Conservation (phyloP, 1,140 invertebrate species). For the Pseudomyrmex gracilis region DNA sequence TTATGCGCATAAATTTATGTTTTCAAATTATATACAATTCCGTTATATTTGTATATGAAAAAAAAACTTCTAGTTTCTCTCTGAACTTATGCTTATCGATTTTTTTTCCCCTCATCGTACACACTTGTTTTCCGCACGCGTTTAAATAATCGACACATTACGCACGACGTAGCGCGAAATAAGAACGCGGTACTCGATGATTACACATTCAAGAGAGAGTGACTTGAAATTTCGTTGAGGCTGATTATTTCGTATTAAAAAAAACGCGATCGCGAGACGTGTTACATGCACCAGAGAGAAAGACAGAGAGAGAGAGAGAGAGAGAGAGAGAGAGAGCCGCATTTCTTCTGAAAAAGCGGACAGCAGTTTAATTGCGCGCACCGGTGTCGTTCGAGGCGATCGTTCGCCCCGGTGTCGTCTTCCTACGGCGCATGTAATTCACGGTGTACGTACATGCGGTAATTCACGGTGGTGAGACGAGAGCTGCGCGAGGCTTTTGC, state of each 20-base stretch:
- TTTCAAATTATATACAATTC: conserved; percentile 16
- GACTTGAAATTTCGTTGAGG: background rate
- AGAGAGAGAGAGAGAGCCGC: too few species aligned
- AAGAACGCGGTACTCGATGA: background rate
- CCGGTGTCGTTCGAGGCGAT: conserved; percentile 33
- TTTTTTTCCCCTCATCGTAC: background rate
- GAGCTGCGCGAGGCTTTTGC: conserved; percentile 32
- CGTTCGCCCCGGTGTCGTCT: background rate
- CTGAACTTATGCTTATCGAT: background rate
- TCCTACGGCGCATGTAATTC: background rate
- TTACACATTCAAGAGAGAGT: background rate
- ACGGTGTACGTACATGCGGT: background rate
- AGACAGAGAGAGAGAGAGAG: too few species aligned
- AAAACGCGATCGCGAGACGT: background rate
- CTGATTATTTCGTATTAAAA: background rate
- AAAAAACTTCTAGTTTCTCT: background rate
- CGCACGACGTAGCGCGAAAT: background rate
- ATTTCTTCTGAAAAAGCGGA: background rate
- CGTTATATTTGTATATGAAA: conserved; percentile 19
- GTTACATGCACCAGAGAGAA: too few species aligned
- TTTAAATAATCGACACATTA: background rate
- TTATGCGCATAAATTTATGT: conserved; percentile 37
- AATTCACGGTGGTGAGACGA: background rate
- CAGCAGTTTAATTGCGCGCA: conserved; percentile 32
- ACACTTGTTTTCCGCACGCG: background rate